Evolutionary conservation across 1,140 invertebrate genomes (phyloP).

Genomic region (Kradibia gibbosae): DNA sequence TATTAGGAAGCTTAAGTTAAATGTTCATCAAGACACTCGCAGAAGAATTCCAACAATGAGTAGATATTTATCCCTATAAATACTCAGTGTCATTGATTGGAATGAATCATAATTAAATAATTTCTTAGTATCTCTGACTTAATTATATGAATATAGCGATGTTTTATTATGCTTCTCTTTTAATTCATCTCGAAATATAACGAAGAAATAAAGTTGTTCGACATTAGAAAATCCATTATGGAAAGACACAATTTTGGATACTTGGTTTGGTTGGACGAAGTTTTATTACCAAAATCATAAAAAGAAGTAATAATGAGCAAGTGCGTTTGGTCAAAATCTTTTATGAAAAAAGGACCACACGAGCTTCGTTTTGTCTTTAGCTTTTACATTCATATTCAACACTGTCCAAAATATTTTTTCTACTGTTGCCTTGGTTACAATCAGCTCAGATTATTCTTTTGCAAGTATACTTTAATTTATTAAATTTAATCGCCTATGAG

Average conservation of each 20-base stretch:
- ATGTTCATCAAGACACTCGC: too few species aligned
- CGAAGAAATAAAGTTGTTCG: not conserved
- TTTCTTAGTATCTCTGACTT: not conserved
- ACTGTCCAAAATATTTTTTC: not conserved
- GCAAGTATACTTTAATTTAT: constrained; percentile 60
- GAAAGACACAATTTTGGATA: constrained; percentile 14
- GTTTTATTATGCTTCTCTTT: not conserved
- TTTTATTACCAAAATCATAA: not conserved
- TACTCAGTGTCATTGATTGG: not conserved
- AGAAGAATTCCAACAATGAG: too few species aligned
- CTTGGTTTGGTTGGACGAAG: constrained; percentile 3
- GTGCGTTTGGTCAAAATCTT: constrained; percentile 23
- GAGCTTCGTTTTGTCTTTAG: not conserved
- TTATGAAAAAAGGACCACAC: not conserved
- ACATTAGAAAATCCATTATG: not conserved
- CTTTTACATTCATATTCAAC: not conserved
- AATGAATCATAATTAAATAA: not conserved
- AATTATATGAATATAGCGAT: not conserved
- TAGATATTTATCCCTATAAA: too few species aligned
- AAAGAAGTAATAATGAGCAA: not conserved
- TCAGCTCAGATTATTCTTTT: constrained; percentile 7
- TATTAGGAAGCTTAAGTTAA: not conserved
- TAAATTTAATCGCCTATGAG: constrained; percentile 60
- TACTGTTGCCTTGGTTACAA: not conserved
- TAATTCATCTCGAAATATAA: not conserved